Base-by-base conservation (phyloP, 1,140 invertebrate species). In the Tetramorium parvispinum region DNA sequence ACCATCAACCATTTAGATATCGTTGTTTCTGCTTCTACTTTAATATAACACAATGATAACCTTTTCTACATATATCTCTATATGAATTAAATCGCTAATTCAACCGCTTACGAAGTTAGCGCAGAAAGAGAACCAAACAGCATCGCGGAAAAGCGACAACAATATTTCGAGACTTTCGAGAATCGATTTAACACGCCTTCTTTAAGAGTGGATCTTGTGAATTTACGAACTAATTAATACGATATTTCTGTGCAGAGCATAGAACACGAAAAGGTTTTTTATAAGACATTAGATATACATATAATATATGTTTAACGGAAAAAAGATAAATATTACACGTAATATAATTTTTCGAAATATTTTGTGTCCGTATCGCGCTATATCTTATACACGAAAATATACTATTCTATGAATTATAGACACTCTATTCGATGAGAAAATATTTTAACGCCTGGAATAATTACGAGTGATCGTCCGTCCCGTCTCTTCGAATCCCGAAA, bases 401-500 rank as follows among this genome's bases (percentile, higher is more conserved):
- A 43, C 7, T 8, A 27, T 3, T 27, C 13, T 46, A 11, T n/a
- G 18, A 78, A 46, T 43, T 63, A 24, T 59, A 78, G 43, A 32
- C 24, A 8, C 11, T 7, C 40, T n/a, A 73, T 59, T 71, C 68
- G 79, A 37, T 46, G 51, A 71, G 37, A 57, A 55, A 71, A 71
- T 46, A 43, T 82, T 82, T 73, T 24, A 46, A 82, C 40, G 11
- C 37, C 37, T 46, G 40, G 24, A 71, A 73, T 59, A 82, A 73
- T 73, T 73, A 82, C 40, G 66, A 43, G 51, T 2, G 21, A 71
- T 46, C 40, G 21, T 46, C 32, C 21, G 51, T 24, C 27, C 37
- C 2, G 78, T 24, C 79, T 57, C 66, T 82, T 65, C 78, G 51
- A 57, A 82, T 43, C 65, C 21, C 68, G 79, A 68, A 83, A 83